A percentile compares a stretch with the other conserved stretches of the same genome.
phyloP scores from a whole-genome alignment of 2,888 invertebrate species.

The Thyatira batis region DNA sequence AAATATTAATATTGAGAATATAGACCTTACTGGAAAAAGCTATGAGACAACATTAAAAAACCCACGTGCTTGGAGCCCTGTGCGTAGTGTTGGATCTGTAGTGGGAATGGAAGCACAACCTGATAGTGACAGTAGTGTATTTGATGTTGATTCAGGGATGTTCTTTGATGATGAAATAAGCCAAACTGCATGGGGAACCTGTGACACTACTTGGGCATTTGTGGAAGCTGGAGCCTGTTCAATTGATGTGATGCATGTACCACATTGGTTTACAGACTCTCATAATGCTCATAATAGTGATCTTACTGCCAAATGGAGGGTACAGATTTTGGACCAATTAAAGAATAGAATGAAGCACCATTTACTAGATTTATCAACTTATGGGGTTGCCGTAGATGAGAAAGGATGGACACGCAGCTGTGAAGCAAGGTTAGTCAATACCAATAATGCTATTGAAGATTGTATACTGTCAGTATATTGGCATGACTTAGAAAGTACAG shows the following conservation, averaged over 20 bases:
- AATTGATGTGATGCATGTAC: slow-evolving; percentile 87
- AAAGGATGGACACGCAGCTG: slow-evolving; percentile 94
- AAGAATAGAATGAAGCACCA: slow-evolving; percentile 79
- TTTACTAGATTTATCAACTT: slow-evolving; percentile 80
- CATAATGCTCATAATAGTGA: slow-evolving; percentile 84
- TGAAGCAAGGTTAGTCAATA: slow-evolving; percentile 86
- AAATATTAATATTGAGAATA: slow-evolving; percentile 61
- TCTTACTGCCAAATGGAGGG: slow-evolving; percentile 88
- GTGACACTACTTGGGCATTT: slow-evolving; percentile 91
- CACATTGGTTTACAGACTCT: slow-evolving; percentile 89
- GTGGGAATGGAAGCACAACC: slow-evolving; percentile 93
- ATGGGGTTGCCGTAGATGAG: slow-evolving; percentile 91
- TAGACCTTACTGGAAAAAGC: slow-evolving; percentile 84
- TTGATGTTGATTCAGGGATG: slow-evolving; percentile 90
- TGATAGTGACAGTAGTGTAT: slow-evolving; percentile 91
- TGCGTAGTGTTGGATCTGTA: slow-evolving; percentile 93
- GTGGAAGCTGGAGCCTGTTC: slow-evolving; percentile 91
- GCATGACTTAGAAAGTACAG: slow-evolving; percentile 88
- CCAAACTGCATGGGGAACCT: slow-evolving; percentile 89
- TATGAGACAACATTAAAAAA: slow-evolving; percentile 89
- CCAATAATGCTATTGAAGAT: slow-evolving; percentile 84
- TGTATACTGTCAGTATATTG: slow-evolving; percentile 92
- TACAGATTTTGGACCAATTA: slow-evolving; percentile 86
- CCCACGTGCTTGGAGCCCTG: slow-evolving; percentile 93
- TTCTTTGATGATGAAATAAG: slow-evolving; percentile 90